A percentile compares a stretch with the other conserved stretches of the same genome.
These are phyloP conservation scores for Danionella cerebrum DNA, from an alignment of 2,113 vertebrate genomes.

Conservation along the genomic window DNA sequence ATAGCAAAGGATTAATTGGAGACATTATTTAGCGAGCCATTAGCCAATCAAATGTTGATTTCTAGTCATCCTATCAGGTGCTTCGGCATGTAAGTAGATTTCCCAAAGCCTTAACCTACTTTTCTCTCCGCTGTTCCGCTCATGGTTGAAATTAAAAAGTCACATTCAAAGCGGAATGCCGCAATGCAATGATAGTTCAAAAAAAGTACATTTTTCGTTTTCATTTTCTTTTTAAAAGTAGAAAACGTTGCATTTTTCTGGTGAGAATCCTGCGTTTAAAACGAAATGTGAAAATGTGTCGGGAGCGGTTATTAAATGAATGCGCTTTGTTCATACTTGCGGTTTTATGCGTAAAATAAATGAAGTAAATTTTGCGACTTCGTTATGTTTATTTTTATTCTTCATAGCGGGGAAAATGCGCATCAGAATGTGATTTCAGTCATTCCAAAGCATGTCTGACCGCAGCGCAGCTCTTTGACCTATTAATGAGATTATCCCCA, in stretches of 20 bases:
- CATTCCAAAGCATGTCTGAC: constrained; percentile 19
- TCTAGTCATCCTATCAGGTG: not conserved
- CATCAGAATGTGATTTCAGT: not conserved
- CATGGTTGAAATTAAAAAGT: constrained; percentile 1
- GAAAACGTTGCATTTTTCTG: not conserved
- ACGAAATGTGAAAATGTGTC: not conserved
- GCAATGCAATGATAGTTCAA: too few species aligned
- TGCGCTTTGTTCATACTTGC: too few species aligned
- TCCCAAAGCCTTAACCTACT: constrained; percentile 13
- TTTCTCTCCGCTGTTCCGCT: constrained; percentile 1
- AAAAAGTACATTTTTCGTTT: not conserved
- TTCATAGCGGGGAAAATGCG: too few species aligned
- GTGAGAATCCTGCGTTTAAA: too few species aligned
- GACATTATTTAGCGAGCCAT: constrained; percentile 2
- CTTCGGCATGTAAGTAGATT: constrained; percentile 9
- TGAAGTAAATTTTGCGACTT: too few species aligned
- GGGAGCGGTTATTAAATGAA: too few species aligned
- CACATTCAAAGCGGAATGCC: not conserved
- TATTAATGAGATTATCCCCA: constrained; percentile 19
- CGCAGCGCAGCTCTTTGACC: not conserved
- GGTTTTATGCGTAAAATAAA: not conserved
- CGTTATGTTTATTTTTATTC: too few species aligned
- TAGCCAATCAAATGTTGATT: constrained; percentile 22
- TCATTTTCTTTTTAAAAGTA: too few species aligned
- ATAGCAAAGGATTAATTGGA: not conserved